Evolutionary conservation across 2,113 vertebrate genomes (phyloP), one percentile per base, ranked within the genome.

Genomic region (Notarius quadriscutis): DNA sequence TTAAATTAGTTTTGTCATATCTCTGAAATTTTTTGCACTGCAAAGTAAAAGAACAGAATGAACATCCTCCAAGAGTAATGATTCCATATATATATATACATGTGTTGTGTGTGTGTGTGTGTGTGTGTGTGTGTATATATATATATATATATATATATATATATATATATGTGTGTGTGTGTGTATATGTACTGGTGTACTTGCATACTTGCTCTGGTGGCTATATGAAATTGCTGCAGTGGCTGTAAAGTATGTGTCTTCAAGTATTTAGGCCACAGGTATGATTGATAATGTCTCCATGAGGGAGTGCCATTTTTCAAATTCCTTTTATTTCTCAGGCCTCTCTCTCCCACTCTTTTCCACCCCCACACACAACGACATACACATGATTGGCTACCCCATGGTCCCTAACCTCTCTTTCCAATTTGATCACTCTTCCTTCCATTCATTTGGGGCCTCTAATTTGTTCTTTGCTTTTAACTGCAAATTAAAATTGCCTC

Each of bases 401-500:
- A 87, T 80, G 22, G 72, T 60, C 81, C 48, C 57, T 86, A 77
- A 83, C 79, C 57, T 53, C 78, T 53, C 71, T 72, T 65, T 79
- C 20, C 51, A 69, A 65, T 82, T 71, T 81, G 79, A 79, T 67
- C 58, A 65, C 11, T 69, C 27, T 84, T 67, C 69, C 20, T 41
- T 63, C 5, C 58, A 77, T 72, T 75, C 87, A 86, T 79, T 89
- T 74, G 53, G 63, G 55, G 25, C 63, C n/a, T 60, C 50, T 89
- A 84, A 86, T 89, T 78, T 84, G 58, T 79, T 41, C 84, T 79
- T 87, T 86, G 63, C 79, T 81, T 86, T 86, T 81, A 87, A 89
- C 81, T 80, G 84, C 88, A 89, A 89, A 89, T 87, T 84, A 86
- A 87, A 78, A 79, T 89, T 67, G 84, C 53, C 51, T 83, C 20